A percentile compares a stretch with the other conserved stretches of the same genome.
These are phyloP conservation scores for Cyclopterus lumpus DNA, from an alignment of 2,797 vertebrate species.

Conservation along the genomic window DNA sequence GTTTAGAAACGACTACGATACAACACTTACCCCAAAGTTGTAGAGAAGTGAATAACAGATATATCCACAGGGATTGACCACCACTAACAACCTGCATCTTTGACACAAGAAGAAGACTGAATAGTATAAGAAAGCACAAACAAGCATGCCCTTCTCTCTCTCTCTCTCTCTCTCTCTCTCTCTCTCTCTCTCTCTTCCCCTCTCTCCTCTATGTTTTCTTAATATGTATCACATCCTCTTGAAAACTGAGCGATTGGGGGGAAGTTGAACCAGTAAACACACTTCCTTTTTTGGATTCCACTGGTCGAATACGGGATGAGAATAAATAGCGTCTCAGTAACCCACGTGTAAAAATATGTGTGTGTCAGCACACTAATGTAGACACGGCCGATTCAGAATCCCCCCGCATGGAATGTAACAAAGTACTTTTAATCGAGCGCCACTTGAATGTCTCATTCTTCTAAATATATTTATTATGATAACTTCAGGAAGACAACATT, in stretches of 20 bases:
- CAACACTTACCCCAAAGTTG: slow-evolving; percentile 64
- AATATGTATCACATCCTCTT: slow-evolving; percentile 71
- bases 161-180: slow-evolving; percentile 10
- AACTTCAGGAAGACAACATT: no score
- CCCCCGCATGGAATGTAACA: not conserved
- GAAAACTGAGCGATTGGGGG: slow-evolving; percentile 41
- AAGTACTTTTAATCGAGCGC: not conserved
- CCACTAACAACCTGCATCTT: slow-evolving; percentile 62
- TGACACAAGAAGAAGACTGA: slow-evolving; percentile 40
- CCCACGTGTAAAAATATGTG: not conserved
- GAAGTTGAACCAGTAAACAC: slow-evolving; percentile 68
- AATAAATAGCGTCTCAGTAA: slow-evolving; percentile 40
- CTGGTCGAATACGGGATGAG: slow-evolving; percentile 12
- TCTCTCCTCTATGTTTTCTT: slow-evolving; percentile 59
- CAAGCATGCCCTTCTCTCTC: not conserved
- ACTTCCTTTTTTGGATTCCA: slow-evolving; percentile 70
- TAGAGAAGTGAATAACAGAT: slow-evolving; percentile 49
- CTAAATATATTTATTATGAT: no score
- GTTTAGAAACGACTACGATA: not conserved
- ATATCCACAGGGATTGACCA: slow-evolving; percentile 52
- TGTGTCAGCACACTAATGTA: not conserved
- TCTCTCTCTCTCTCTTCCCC: slow-evolving; percentile 32
- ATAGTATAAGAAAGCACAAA: slow-evolving; percentile 9
- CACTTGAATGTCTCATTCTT: no score
- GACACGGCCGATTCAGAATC: not conserved